These are phyloP conservation scores for Deroplatys truncata DNA, from an alignment of 2,888 invertebrate genomes.

Conservation along the genomic window DNA sequence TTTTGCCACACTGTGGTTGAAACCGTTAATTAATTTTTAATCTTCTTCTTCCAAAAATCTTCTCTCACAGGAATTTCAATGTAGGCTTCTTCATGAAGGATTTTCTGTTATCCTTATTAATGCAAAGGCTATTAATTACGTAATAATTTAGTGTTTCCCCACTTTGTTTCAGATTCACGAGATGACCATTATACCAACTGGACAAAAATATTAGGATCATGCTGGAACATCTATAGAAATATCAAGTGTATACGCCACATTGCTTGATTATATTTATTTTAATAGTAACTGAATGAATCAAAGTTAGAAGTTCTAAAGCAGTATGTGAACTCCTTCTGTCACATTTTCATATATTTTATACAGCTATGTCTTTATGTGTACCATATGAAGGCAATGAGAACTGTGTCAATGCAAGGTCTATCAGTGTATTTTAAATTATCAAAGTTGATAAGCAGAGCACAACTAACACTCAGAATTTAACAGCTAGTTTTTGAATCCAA, in stretches of 20 bases:
- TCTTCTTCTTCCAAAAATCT: too few relatives aligned
- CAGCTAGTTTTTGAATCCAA: too few relatives aligned
- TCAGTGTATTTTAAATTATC: background rate
- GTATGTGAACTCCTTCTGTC: background rate
- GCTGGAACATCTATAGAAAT: background rate
- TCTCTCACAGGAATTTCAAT: too few relatives aligned
- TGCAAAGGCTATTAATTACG: too few relatives aligned
- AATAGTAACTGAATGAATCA: background rate
- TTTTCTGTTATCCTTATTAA: too few relatives aligned
- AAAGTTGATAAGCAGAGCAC: too few relatives aligned
- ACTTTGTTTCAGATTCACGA: slow-evolving; percentile 20
- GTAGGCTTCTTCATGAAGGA: too few relatives aligned
- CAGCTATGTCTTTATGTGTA: background rate
- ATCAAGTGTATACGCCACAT: background rate
- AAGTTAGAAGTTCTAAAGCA: background rate
- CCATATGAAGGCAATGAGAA: background rate
- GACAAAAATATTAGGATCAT: background rate
- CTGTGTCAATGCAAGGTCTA: background rate
- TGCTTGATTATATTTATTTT: background rate
- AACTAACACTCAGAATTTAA: too few relatives aligned
- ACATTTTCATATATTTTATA: background rate
- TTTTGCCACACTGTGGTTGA: too few relatives aligned
- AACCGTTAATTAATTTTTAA: too few relatives aligned
- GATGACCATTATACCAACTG: slow-evolving; percentile 19
- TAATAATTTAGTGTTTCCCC: too few relatives aligned